Evolutionary conservation across 2,113 vertebrate genomes (phyloP).

Genomic region (Chloropsis cyanopogon): DNA sequence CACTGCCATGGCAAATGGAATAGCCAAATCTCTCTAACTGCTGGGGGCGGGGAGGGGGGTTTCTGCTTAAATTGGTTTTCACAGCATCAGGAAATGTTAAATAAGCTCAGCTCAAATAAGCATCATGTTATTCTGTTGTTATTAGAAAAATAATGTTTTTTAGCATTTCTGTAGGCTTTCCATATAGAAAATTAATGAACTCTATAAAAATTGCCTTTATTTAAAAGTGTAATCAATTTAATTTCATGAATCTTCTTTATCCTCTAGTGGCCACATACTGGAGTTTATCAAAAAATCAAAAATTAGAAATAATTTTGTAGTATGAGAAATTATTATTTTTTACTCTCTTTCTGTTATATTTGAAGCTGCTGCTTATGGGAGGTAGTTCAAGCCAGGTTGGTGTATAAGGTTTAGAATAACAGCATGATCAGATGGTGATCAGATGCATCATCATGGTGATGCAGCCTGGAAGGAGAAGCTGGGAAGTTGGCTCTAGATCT

Average conservation of each 20-base stretch:
- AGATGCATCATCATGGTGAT: too few relatives aligned
- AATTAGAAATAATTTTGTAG: background rate
- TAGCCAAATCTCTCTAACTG: background rate
- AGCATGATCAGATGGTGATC: background rate
- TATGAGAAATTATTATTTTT: background rate
- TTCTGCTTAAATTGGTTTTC: conserved; percentile 34
- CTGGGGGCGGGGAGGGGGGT: background rate
- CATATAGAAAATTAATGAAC: conserved; percentile 2
- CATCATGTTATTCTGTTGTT: background rate
- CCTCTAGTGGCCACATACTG: background rate
- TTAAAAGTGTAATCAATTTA: conserved; percentile 18
- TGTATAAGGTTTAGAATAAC: background rate
- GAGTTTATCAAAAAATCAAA: background rate
- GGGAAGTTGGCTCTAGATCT: background rate
- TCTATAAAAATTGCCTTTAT: conserved; percentile 10
- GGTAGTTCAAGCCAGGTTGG: background rate
- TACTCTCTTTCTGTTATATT: background rate
- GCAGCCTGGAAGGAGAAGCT: background rate
- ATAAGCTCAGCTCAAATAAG: conserved; percentile 23
- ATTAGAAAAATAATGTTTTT: conserved; percentile 23
- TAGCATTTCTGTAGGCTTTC: conserved; percentile 13
- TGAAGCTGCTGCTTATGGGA: background rate
- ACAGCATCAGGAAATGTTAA: conserved; percentile 50
- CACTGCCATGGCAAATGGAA: conserved; percentile 43
- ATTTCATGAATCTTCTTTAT: conserved; percentile 22